Evolutionary conservation across 2,888 invertebrate species (phyloP).

Genomic region (Latrodectus hesperus): DNA sequence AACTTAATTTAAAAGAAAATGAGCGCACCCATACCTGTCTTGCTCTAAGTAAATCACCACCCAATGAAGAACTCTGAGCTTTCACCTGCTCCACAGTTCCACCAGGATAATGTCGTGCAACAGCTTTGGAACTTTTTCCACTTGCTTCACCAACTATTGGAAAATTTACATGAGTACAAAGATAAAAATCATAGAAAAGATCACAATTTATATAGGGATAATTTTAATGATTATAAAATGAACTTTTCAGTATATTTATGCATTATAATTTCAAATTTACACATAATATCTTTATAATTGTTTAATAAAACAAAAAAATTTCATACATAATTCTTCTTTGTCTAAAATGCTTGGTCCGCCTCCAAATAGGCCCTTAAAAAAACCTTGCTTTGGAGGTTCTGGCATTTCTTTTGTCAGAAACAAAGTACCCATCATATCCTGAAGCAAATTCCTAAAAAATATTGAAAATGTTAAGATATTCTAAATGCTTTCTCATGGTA

Average conservation of each 20-base stretch:
- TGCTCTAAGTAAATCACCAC: slow-evolving; percentile 79
- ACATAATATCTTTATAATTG: neutral
- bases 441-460: slow-evolving; percentile 85
- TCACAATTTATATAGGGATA: neutral
- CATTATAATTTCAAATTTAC: neutral
- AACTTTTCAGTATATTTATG: neutral
- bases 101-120: slow-evolving; percentile 90
- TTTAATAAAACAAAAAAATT: neutral
- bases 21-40: slow-evolving; percentile 74
- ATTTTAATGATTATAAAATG: neutral
- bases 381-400: slow-evolving; percentile 97
- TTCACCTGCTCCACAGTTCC: slow-evolving; percentile 83
- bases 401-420: slow-evolving; percentile 95
- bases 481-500: too few species aligned
- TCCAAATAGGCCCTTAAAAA: slow-evolving; percentile 88
- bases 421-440: slow-evolving; percentile 96
- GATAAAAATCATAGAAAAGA: neutral
- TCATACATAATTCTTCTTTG: slow-evolving; percentile 73
- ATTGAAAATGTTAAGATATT: neutral
- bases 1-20: too few species aligned
- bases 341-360: slow-evolving; percentile 72
- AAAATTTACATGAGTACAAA: neutral
- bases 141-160: slow-evolving; percentile 88
- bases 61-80: slow-evolving; percentile 83
- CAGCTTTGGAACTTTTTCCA: slow-evolving; percentile 90